Evolutionary conservation across 1,140 invertebrate species (phyloP), one percentile per base, ranked within the genome.

Genomic region (Anastrepha ludens): DNA sequence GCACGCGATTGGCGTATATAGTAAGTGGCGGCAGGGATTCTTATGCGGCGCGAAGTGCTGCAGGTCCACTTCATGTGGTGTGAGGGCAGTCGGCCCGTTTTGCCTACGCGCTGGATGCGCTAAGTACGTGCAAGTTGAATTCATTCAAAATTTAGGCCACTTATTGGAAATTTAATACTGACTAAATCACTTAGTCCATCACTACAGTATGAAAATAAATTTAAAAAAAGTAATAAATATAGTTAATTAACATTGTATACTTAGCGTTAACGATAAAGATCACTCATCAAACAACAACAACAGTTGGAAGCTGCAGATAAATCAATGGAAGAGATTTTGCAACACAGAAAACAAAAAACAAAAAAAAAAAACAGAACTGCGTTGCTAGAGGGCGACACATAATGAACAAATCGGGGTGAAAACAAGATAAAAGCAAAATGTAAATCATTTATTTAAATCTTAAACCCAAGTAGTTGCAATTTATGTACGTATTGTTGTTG

Each of bases 161-260:
- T 81, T 81, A 81, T 81, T 81, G n/a, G 74, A 81, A 81, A 81
- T 81, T 81, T 29, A 55, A 9, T 81, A 81, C 47, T 55, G 74
- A 55, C 13, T 41, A 55, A 50, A 58, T 20, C 8, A 41, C 13
- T 74, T 15, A 39, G 17, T 47, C 44, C 41, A 74, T 44, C 67
- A 67, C 67, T 47, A 74, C 41, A 74, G 39, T 8, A 58, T 58
- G n/a, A 20, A 15, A 78, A 47, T 4, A 15, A 29, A 85, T 20
- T 15, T 58, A 20, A 58, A 58, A 85, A 85, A 50, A 20, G 44
- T 29, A 55, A 47, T 78, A 8, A 13, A 78, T 20, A 78, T 78
- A 78, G 8, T 47, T 41, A 78, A 44, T 44, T 65, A 65, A n/a
- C 39, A 74, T 41, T 86, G 17, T 86, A 62, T 86, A 86, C 17